A percentile compares a stretch with the other conserved stretches of the same genome.
Conservation (phyloP, 2,797 vertebrate genomes). For the Coilia nasus region DNA sequence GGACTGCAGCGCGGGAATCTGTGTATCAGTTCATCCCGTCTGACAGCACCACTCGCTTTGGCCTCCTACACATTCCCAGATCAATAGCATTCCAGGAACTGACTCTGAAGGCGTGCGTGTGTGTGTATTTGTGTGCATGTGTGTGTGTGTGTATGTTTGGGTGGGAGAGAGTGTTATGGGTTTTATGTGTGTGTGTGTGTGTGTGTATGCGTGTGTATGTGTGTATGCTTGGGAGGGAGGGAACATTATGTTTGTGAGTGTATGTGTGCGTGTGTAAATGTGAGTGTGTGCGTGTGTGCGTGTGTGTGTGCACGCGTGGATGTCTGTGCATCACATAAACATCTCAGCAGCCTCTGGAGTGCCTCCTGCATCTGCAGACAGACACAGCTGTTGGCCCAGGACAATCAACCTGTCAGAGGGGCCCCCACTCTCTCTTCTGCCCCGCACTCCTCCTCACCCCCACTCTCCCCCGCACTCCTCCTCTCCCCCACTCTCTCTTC, state of each 20-base stretch:
- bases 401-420: conserved; percentile 20
- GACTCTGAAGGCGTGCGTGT: conserved; percentile 27
- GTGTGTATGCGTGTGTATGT: not conserved
- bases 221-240: not conserved
- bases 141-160: not conserved
- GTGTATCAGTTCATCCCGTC: conserved; percentile 73
- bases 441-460: not conserved
- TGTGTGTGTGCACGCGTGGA: not conserved
- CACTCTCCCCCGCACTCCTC: not conserved
- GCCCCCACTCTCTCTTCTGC: not conserved
- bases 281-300: too few relatives aligned
- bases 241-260: not conserved
- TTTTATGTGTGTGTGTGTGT: not conserved
- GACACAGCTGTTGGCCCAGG: conserved; percentile 28
- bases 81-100: conserved; percentile 81
- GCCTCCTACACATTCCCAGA: conserved; percentile 71
- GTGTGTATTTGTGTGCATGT: conserved; percentile 32
- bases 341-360: conserved; percentile 69
- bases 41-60: conserved; percentile 72
- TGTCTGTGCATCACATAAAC: conserved; percentile 81
- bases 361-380: conserved; percentile 66
- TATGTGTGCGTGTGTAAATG: too few relatives aligned
- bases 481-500: not conserved
- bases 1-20: conserved; percentile 60
- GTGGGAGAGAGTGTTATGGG: not conserved